A percentile compares a stretch with the other conserved stretches of the same genome.
phyloP scores from a whole-genome alignment of 1,140 invertebrate genomes.

The Rhagoletis zephyria region DNA sequence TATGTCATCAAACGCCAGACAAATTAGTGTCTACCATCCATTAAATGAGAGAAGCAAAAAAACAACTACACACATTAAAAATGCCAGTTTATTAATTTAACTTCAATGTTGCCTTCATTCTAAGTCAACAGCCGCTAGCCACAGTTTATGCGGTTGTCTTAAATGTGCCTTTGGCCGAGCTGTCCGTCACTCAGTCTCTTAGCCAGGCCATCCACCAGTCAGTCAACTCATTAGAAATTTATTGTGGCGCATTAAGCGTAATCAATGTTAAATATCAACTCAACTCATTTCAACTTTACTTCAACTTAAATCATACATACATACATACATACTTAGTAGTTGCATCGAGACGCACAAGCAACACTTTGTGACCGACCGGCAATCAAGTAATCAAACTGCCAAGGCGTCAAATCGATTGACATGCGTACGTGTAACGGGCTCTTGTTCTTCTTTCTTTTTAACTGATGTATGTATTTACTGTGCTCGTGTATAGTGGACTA shows the following conservation, averaged over 20 bases:
- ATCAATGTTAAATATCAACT: slow-evolving; percentile 52
- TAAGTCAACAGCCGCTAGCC: slow-evolving; percentile 24
- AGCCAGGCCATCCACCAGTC: not conserved
- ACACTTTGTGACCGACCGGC: not conserved
- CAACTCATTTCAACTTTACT: slow-evolving; percentile 16
- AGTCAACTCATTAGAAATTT: slow-evolving; percentile 47
- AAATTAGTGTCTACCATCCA: not conserved
- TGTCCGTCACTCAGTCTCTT: not conserved
- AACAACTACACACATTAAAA: too few relatives aligned
- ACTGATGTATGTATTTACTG: not conserved
- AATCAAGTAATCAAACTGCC: slow-evolving; percentile 51
- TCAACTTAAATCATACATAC: not conserved
- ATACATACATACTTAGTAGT: not conserved
- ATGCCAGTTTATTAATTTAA: slow-evolving; percentile 22
- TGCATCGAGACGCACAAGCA: not conserved
- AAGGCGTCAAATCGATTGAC: slow-evolving; percentile 51
- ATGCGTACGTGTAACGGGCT: slow-evolving; percentile 19
- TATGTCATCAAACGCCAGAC: slow-evolving; percentile 17
- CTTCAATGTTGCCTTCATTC: slow-evolving; percentile 6
- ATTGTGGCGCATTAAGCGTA: slow-evolving; percentile 35
- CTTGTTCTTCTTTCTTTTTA: not conserved
- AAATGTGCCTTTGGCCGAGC: not conserved
- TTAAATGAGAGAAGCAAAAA: not conserved
- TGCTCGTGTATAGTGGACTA: too few relatives aligned
- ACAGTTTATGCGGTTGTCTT: not conserved